Evolutionary conservation across 2,113 vertebrate species (phyloP).

Genomic region (Otolemur garnettii): DNA sequence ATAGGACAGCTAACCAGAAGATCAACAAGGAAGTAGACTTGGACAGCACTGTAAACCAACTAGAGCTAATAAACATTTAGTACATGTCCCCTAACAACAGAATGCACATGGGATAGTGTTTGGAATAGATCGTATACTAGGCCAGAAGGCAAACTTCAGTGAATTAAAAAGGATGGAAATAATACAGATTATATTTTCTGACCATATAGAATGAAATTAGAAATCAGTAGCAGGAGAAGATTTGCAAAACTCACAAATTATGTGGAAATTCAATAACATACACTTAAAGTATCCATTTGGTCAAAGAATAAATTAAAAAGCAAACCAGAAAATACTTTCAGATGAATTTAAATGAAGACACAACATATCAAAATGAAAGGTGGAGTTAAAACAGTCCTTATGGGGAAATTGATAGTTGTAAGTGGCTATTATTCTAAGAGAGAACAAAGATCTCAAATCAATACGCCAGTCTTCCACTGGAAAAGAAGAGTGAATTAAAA

Average conservation of each 20-base stretch:
- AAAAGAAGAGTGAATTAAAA: background rate
- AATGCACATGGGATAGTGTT: background rate
- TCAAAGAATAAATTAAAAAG: background rate
- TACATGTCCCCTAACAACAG: background rate
- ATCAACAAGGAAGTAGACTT: background rate
- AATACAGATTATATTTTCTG: background rate
- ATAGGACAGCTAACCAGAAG: background rate
- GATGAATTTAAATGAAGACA: background rate
- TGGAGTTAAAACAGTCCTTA: background rate
- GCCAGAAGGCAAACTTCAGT: background rate
- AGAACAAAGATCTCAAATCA: background rate
- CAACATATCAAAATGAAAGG: background rate
- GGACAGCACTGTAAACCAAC: background rate
- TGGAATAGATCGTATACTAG: background rate
- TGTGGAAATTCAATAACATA: background rate
- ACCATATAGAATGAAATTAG: background rate
- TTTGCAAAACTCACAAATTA: background rate
- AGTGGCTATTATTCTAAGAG: background rate
- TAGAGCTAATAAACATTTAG: background rate
- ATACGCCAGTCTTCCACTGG: background rate
- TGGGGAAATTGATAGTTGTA: background rate
- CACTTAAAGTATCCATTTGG: background rate
- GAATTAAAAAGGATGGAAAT: background rate
- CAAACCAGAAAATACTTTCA: slow-evolving; percentile 10
- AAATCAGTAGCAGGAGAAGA: background rate